A percentile compares a stretch with the other conserved stretches of the same genome.
These are phyloP conservation scores for Mythimna impura DNA, from an alignment of 2,888 invertebrate genomes.

Conservation along the genomic window DNA sequence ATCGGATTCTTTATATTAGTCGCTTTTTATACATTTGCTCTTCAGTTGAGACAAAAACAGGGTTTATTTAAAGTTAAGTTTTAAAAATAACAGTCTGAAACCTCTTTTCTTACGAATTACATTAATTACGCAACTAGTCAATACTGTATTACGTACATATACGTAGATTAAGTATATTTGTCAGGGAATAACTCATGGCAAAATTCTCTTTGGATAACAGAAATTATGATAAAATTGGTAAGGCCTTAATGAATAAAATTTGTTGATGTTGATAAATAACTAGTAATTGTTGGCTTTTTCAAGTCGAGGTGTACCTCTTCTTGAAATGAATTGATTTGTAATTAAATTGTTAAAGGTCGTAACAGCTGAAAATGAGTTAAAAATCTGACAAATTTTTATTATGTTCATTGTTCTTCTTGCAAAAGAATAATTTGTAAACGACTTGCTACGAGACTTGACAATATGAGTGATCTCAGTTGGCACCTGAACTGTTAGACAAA, in stretches of 20 bases:
- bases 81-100: conserved; percentile 60
- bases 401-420: conserved; percentile 15
- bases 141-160: conserved; percentile 47
- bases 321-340: conserved; percentile 62
- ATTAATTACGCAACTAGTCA: conserved; percentile 57
- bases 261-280: conserved; percentile 81
- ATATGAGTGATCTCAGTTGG: conserved; percentile 43
- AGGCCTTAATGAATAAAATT: conserved; percentile 81
- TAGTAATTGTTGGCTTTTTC: conserved; percentile 76
- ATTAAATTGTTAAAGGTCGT: conserved; percentile 66
- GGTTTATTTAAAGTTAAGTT: conserved; percentile 14
- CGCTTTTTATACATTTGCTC: conserved; percentile 36
- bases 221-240: conserved; percentile 68
- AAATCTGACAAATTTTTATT: conserved; percentile 44
- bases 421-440: conserved; percentile 27
- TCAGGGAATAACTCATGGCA: conserved; percentile 55
- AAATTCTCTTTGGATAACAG: conserved; percentile 69
- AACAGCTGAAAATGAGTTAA: conserved; percentile 49
- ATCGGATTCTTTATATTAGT: conserved; percentile 23
- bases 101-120: conserved; percentile 60
- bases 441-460: conserved; percentile 33
- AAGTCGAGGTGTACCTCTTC: conserved; percentile 47
- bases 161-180: conserved; percentile 64
- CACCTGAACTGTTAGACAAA: conserved; percentile 38
- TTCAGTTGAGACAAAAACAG: conserved; percentile 5